Evolutionary conservation across 2,113 vertebrate species (phyloP).

Genomic region (Pao palembangensis): DNA sequence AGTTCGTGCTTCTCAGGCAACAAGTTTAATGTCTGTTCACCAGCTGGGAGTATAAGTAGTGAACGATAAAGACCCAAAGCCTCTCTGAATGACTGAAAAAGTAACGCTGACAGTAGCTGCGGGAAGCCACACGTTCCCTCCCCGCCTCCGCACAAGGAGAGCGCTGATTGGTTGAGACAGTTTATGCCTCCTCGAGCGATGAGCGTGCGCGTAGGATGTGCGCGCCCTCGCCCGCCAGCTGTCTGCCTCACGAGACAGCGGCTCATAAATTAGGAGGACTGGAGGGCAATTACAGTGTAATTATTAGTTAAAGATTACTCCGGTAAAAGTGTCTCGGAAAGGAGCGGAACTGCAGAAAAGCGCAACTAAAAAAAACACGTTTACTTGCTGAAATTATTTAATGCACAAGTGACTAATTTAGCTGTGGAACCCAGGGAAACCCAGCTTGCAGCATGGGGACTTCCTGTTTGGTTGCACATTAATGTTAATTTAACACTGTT

Average conservation of each 20-base stretch:
- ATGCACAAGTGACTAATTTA: no score
- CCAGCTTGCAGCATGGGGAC: no score
- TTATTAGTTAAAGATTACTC: neutral
- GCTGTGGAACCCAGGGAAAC: no score
- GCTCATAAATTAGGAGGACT: neutral
- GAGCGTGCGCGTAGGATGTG: neutral
- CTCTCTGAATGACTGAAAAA: neutral
- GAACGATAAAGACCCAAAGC: no score
- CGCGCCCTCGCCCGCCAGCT: neutral
- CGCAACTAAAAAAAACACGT: neutral
- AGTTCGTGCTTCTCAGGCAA: no score
- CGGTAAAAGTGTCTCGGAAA: neutral
- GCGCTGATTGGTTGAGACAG: slow-evolving; percentile 45
- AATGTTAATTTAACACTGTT: no score
- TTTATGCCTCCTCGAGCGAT: neutral
- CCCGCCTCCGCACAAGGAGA: neutral
- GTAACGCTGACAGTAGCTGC: slow-evolving; percentile 41
- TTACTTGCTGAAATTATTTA: no score
- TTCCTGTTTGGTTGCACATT: no score
- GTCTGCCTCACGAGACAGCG: neutral
- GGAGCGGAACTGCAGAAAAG: neutral
- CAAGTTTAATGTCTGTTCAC: no score
- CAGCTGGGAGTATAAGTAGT: no score
- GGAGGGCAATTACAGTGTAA: neutral
- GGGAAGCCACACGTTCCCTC: slow-evolving; percentile 2